Evolutionary conservation across 2,113 vertebrate genomes (phyloP).

Genomic region (Hystrix cristata): DNA sequence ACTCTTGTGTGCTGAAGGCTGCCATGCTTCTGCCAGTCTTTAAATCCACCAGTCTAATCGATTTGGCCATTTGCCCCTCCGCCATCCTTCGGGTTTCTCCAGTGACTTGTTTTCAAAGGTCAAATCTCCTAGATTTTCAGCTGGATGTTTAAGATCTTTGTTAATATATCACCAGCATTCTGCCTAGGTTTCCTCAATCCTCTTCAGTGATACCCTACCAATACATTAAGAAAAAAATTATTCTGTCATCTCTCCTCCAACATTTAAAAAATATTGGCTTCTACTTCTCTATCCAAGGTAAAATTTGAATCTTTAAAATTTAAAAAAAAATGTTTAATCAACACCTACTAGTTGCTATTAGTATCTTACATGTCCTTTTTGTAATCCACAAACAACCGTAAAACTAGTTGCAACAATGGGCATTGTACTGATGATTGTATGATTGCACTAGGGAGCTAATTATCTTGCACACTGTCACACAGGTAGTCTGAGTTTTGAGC

Average conservation of each 20-base stretch:
- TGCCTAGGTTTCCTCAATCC: not conserved
- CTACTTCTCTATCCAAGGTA: not conserved
- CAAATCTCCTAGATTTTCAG: not conserved
- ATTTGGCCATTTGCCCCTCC: not conserved
- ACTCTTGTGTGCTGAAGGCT: not conserved
- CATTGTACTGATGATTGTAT: not conserved
- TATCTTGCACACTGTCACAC: not conserved
- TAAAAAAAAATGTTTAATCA: not conserved
- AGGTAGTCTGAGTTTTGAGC: not conserved
- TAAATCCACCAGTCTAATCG: not conserved
- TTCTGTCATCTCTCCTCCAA: not conserved
- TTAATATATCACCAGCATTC: not conserved
- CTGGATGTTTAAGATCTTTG: not conserved
- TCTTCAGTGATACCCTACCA: not conserved
- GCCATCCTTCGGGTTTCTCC: not conserved
- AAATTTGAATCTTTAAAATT: conserved; percentile 6
- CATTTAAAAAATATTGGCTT: not conserved
- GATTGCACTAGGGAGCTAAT: not conserved
- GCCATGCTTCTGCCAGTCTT: not conserved
- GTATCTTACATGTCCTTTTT: not conserved
- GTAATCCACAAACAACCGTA: not conserved
- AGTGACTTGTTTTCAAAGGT: not conserved
- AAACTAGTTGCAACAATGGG: not conserved
- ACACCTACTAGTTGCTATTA: not conserved
- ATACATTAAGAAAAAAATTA: not conserved